A percentile compares a stretch with the other conserved stretches of the same genome.
These are phyloP conservation scores for Chelon labrosus DNA, from an alignment of 2,797 vertebrate species.

Conservation along the genomic window DNA sequence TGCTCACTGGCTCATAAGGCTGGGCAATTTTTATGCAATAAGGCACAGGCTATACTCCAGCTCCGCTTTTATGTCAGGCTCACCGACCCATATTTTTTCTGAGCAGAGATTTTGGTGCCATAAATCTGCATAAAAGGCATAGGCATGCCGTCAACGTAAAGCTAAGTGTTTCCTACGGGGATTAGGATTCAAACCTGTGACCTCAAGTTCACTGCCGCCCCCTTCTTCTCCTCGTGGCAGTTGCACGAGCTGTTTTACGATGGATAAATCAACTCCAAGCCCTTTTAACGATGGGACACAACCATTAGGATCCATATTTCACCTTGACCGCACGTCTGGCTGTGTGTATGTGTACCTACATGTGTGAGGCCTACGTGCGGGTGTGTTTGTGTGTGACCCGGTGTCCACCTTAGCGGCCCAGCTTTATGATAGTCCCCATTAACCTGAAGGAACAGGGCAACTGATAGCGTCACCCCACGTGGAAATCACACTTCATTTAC, in stretches of 20 bases:
- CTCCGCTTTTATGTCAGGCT: conserved; percentile 41
- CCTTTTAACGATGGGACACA: conserved; percentile 81
- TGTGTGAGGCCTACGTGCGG: conserved; percentile 25
- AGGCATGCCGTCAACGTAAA: conserved; percentile 56
- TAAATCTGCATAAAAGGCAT: conserved; percentile 78
- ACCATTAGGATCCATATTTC: conserved; percentile 83
- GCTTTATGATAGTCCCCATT: conserved; percentile 81
- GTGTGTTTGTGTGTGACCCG: conserved; percentile 68
- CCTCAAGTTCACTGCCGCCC: conserved; percentile 55
- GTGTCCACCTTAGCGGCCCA: conserved; percentile 68
- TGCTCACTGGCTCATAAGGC: conserved; percentile 20
- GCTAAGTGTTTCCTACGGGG: conserved; percentile 73
- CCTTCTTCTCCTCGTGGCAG: conserved; percentile 61
- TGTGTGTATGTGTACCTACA: conserved; percentile 33
- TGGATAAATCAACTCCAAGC: conserved; percentile 79
- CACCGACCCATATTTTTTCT: conserved; percentile 30
- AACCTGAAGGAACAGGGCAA: conserved; percentile 73
- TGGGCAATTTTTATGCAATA: conserved; percentile 12
- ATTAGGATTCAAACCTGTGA: conserved; percentile 75
- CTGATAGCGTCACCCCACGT: conserved; percentile 74
- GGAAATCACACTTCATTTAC: conserved; percentile 75
- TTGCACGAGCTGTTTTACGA: conserved; percentile 73
- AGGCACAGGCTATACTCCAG: conserved; percentile 41
- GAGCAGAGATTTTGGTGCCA: conserved; percentile 39
- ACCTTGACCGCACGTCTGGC: conserved; percentile 56